A percentile compares a stretch with the other conserved stretches of the same genome.
Conservation (phyloP, 2,797 vertebrate species). For the Helicolenus hilgendorfi region DNA sequence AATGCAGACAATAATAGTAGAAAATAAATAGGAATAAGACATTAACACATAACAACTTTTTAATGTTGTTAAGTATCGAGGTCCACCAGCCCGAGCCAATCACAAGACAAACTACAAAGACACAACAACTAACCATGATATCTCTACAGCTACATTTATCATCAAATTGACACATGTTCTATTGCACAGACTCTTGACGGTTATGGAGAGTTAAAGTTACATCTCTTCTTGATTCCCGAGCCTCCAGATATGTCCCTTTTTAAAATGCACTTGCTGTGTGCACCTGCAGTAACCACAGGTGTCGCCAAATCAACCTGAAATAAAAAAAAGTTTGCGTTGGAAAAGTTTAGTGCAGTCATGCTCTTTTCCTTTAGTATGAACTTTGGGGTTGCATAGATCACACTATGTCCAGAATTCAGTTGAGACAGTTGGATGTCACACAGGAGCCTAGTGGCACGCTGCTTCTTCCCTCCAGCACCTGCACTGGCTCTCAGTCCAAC, state of each 20-base stretch:
- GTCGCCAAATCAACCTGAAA: neutral
- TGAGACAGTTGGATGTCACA: neutral
- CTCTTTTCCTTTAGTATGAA: neutral
- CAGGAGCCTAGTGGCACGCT: neutral
- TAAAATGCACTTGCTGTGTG: neutral
- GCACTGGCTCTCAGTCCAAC: neutral
- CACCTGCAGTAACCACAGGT: neutral
- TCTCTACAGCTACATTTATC: too few species aligned
- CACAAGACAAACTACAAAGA: too few species aligned
- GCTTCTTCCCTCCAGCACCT: neutral
- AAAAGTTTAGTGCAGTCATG: neutral
- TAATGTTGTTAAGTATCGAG: too few species aligned
- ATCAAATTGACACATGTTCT: too few species aligned
- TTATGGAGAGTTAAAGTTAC: too few species aligned
- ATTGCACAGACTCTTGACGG: too few species aligned
- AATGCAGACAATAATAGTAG: too few species aligned
- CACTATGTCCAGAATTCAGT: neutral
- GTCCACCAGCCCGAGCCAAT: too few species aligned
- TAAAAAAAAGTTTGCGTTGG: neutral
- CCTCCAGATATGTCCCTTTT: neutral
- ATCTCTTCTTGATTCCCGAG: too few species aligned
- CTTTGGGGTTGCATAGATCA: neutral
- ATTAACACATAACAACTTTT: too few species aligned
- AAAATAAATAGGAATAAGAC: too few species aligned
- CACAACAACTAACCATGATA: too few species aligned